Evolutionary conservation across 2,888 invertebrate species (phyloP), one percentile per base, ranked within the genome.

Genomic region (Agonopterix alstromeriana): DNA sequence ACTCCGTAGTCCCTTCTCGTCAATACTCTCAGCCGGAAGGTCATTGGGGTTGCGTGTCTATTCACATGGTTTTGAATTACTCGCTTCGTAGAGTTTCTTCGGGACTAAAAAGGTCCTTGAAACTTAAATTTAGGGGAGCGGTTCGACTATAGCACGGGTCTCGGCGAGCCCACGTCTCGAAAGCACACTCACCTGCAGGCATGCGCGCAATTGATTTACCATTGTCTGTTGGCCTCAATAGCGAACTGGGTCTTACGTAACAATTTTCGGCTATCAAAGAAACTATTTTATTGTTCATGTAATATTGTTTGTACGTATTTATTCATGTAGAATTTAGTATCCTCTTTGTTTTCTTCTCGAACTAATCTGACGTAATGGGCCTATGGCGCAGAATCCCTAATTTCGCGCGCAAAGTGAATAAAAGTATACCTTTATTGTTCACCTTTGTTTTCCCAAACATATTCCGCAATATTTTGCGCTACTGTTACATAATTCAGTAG

Each of bases 41-140:
- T 67, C 63, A 60, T 38, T 53, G 53, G 55, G 59, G 60, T 73
- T 63, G 73, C 75, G 74, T 73, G 75, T 59, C 61, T 57, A 62
- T 70, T 57, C 57, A 51, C 64, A 68, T 64, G 57, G 57, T 52
- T 66, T 68, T 65, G 58, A 70, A 63, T 65, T 64, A 60, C 57
- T 57, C 48, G 48, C 51, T 41, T n/a, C 38, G 38, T n/a, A 53
- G 60, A 65, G 63, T 58, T 58, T 51, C 53, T 48, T 55, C 54
- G 46, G 60, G 59, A 50, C 50, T 51, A 63, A 60, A 27, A n/a
- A 63, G 61, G 70, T 60, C 76, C 77, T 78, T 78, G 73, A 73
- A 77, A 74, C 49, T 49, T 49, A 68, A 66, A 68, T 74, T 67
- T 58, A 58, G 62, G 60, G 27, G 54, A 60, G 58, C 63, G 27